Evolutionary conservation across 2,797 vertebrate genomes (phyloP).

Genomic region (Sebastes vulpes): DNA sequence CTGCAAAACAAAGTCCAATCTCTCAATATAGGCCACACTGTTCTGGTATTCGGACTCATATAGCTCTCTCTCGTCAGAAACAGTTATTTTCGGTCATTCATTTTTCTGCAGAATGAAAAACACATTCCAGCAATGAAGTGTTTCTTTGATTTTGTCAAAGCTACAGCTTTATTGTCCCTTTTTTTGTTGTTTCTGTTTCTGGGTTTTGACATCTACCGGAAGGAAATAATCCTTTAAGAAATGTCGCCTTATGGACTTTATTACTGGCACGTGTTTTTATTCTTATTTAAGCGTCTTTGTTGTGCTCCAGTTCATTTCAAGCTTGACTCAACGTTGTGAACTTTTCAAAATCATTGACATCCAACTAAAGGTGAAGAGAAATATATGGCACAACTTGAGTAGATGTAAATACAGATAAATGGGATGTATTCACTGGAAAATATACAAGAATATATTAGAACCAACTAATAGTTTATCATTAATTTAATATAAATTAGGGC

Average conservation of each 20-base stretch:
- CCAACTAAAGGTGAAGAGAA: not conserved
- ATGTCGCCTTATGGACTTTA: not conserved
- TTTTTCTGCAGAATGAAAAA: conserved; percentile 18
- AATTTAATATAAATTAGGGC: not conserved
- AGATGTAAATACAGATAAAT: not conserved
- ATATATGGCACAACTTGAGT: not conserved
- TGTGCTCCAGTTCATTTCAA: not conserved
- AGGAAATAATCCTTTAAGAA: conserved; percentile 18
- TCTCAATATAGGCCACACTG: not conserved
- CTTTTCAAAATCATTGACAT: not conserved
- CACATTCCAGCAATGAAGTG: conserved; percentile 7
- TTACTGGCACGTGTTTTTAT: conserved; percentile 11
- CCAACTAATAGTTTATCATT: not conserved
- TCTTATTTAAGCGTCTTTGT: not conserved
- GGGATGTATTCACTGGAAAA: not conserved
- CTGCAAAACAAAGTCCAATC: not conserved
- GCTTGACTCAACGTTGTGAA: not conserved
- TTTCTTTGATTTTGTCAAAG: not conserved
- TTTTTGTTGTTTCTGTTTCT: conserved; percentile 14
- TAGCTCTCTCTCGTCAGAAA: not conserved
- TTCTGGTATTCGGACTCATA: not conserved
- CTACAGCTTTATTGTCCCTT: not conserved
- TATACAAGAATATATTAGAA: not conserved
- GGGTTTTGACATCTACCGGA: conserved; percentile 6
- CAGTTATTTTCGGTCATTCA: not conserved